Evolutionary conservation across 53 echinoderm and acorn worm genomes (phyloP).

Genomic region (Echinometra lucunter): DNA sequence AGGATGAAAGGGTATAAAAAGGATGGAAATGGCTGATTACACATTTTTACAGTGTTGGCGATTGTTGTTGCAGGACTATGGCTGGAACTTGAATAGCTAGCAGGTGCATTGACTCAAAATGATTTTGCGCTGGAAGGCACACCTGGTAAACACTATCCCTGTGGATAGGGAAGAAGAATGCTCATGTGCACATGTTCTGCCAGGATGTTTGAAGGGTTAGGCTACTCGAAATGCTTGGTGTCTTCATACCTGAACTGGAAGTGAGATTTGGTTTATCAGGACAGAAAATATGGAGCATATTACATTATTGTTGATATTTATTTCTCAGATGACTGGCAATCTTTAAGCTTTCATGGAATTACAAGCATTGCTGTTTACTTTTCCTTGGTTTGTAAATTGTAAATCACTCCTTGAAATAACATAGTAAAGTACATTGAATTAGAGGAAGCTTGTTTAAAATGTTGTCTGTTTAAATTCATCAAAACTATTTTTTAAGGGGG

Average conservation of each 20-base stretch:
- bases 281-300: not conserved
- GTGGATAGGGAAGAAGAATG: not conserved
- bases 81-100: not conserved
- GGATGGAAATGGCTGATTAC: slow-evolving; percentile 2
- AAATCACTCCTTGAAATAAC: not conserved
- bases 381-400: not conserved
- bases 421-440: not conserved
- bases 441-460: not conserved
- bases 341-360: too few relatives aligned
- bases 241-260: not conserved
- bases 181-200: not conserved
- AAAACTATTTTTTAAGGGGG: not conserved
- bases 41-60: not conserved
- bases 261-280: not conserved
- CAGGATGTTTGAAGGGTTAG: not conserved
- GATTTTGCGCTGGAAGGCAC: not conserved
- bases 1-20: not conserved
- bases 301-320: not conserved
- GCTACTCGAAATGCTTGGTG: not conserved
- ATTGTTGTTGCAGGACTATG: not conserved
- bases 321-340: not conserved
- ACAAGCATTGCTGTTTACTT: not conserved
- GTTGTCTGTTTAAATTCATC: not conserved
- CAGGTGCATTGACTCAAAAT: slow-evolving; percentile 45
- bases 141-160: not conserved